Base-by-base conservation (phyloP, 1,140 invertebrate species). In the Apis cerana region DNA sequence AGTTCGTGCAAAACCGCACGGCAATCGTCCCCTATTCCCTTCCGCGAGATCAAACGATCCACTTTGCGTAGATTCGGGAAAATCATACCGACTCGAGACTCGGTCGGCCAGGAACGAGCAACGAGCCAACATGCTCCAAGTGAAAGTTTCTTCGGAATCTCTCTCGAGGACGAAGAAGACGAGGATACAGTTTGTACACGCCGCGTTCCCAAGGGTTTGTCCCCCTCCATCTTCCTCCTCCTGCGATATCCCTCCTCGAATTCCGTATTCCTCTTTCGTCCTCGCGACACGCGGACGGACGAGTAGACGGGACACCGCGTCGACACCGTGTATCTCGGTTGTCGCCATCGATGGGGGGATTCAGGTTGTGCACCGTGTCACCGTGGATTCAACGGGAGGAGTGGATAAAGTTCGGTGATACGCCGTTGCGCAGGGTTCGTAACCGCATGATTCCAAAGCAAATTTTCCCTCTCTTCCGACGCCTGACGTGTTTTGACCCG, bases 61-160 rank as follows among this genome's bases (percentile, higher is more conserved):
- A 11, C 21, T 48, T 48, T 21, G 50, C n/a, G 23, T 33, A 15
- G 70, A 56, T 72, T 72, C 27, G 17, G 7, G 11, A n/a, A 50
- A 64, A 75, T 75, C 74, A 64, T n/a, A n/a, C n/a, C 23, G 58
- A n/a, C 1, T 2, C 19, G 23, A 33, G 75, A 52, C 75, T 75
- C 15, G 21, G 19, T 17, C 33, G 33, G 33, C 69, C 64, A 27
- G 61, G 67, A 85, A 89, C 79, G 80, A 74, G 80, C 79, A 79
- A 48, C 69, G 74, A 71, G 71, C 75, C 43, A 65, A 75, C 80
- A 88, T 89, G 85, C 88, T 81, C 33, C 69, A 43, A 88, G 87
- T 82, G 79, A 90, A 92, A 92, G 87, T 92, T 91, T 79, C 64
- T 1, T 33, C 33, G 33, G 82, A 91, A 90, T 91, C 87, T 90